Conservation (phyloP, 2,888 invertebrate species). For the Tinea trinotella region DNA sequence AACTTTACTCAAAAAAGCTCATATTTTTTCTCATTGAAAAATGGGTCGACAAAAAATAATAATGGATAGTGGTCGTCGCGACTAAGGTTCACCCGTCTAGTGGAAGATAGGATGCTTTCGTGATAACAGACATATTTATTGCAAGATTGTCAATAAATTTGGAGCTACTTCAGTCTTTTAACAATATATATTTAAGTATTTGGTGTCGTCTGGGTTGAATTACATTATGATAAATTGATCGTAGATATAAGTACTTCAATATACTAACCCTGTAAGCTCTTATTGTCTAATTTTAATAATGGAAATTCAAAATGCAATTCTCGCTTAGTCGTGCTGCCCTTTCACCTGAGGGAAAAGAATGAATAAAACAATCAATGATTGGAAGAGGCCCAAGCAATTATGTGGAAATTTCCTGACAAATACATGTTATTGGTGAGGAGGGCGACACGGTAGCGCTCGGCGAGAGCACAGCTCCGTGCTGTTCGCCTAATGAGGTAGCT, state of each 20-base stretch:
- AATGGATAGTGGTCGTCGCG: slow-evolving; percentile 37
- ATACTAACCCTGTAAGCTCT: no score
- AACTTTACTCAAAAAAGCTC: slow-evolving; percentile 54
- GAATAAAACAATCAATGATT: slow-evolving; percentile 36
- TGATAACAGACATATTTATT: neutral
- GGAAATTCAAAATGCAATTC: slow-evolving; percentile 5
- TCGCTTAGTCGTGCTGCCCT: slow-evolving; percentile 35
- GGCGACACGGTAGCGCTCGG: slow-evolving; percentile 34
- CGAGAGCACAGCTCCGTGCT: slow-evolving; percentile 24
- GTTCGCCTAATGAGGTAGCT: slow-evolving; percentile 55
- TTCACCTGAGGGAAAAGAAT: slow-evolving; percentile 37
- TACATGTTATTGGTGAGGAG: slow-evolving; percentile 43
- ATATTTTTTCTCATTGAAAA: slow-evolving; percentile 56
- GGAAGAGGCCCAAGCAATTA: slow-evolving; percentile 40
- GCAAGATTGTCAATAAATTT: neutral
- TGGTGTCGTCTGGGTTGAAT: no score
- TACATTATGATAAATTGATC: no score
- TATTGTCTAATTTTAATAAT: slow-evolving; percentile 7
- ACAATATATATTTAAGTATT: no score
- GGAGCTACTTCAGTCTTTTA: neutral
- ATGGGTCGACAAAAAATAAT: slow-evolving; percentile 52
- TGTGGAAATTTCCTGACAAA: slow-evolving; percentile 50
- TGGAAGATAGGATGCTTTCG: slow-evolving; percentile 16
- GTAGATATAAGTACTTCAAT: no score
- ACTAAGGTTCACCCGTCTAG: slow-evolving; percentile 23